Base-by-base conservation (phyloP, 2,888 invertebrate species). In the Tinea semifulvella region DNA sequence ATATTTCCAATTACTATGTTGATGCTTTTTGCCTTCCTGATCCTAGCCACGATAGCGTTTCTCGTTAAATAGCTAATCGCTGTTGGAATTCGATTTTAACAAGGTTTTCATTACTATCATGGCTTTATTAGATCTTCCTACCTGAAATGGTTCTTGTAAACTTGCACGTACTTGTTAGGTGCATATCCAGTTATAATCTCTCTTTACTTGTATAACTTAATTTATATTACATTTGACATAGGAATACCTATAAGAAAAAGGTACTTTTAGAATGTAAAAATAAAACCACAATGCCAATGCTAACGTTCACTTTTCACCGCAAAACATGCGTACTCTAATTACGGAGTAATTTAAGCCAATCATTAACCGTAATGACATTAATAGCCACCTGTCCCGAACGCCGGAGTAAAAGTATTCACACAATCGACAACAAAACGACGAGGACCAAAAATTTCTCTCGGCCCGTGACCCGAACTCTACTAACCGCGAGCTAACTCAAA, bases 1-100 rank as follows among this genome's bases (percentile, higher is more conserved):
- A 60, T 65, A 72, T 73, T 76, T 77, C 74, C 76, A 74, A 76
- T 76, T 72, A 67, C 46, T 66, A 63, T 65, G 56, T 46, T 44
- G 62, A 54, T 70, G 73, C 72, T 77, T 77, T 79, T 75, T 72
- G 71, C 68, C 55, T 56, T 52, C 54, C 60, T 57, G 69, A 71
- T 70, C 61, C 60, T 56, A 54, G 51, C 57, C 57, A 56, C 67
- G 72, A 73, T 76, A 74, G 72, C 70, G 71, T 73, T 73, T 72
- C 70, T 70, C 53, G 56, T 56, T 55, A 56, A 45, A 48, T 35
- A 48, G 46, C 40, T 40, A 40, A 40, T 40, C 40, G 16, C 14
- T 38, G 22, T 22, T 40, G 40, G 40, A 40, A 40, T 40, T 40
- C 40, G 40, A 22, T 40, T 40, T 40, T 40, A 40, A 40, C 40